Conservation (phyloP, 2,797 vertebrate species). For the Meda fulgida region DNA sequence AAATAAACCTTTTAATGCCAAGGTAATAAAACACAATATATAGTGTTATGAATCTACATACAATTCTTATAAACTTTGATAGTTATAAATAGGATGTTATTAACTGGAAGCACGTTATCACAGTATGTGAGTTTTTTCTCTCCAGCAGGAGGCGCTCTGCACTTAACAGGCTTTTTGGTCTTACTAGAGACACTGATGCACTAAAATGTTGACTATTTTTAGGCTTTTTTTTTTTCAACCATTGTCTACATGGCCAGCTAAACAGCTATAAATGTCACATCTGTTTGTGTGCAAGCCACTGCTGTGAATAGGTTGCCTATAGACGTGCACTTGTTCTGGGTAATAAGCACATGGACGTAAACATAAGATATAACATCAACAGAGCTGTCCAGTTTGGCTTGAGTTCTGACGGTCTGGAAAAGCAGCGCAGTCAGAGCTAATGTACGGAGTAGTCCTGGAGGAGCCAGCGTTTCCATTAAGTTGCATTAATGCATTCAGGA, state of each 20-base stretch:
- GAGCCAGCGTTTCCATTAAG: conserved; percentile 83
- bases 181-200: background rate
- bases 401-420: conserved; percentile 41
- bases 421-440: conserved; percentile 77
- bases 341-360: conserved; percentile 15
- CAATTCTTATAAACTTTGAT: background rate
- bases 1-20: background rate
- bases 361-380: conserved; percentile 11
- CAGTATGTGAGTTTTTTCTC: background rate
- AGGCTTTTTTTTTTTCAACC: background rate
- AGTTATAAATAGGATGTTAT: background rate
- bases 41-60: background rate
- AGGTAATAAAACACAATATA: background rate
- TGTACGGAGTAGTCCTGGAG: conserved; percentile 75
- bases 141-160: background rate
- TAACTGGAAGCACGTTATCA: background rate
- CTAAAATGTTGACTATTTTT: background rate
- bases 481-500: conserved; percentile 80
- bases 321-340: conserved; percentile 10
- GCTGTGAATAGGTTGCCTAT: background rate
- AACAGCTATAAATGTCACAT: background rate
- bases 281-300: background rate
- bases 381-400: conserved; percentile 22
- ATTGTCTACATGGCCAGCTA: background rate
- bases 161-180: background rate